phyloP scores from a whole-genome alignment of 2,113 vertebrate genomes.

The Engraulis encrasicolus region DNA sequence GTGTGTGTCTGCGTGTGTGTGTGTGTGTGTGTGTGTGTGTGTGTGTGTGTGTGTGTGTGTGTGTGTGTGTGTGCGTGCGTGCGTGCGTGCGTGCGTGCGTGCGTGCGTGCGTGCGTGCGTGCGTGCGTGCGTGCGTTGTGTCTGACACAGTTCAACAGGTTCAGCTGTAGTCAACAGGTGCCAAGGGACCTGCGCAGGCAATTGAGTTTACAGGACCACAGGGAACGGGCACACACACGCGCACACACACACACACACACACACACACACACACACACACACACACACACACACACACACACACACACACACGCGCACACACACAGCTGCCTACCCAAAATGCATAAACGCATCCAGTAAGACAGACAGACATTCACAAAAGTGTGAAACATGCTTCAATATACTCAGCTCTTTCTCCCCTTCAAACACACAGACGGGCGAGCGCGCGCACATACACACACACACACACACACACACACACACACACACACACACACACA shows the following conservation, averaged over 20 bases:
- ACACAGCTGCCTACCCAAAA: not conserved
- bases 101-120: not conserved
- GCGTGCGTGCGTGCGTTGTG: not conserved
- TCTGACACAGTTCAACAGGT: not conserved
- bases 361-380: not conserved
- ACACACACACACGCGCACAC: slow-evolving; percentile 1
- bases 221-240: not conserved
- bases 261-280: not conserved
- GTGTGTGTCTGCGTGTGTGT: too few relatives aligned
- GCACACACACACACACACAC: not conserved
- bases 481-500: not conserved
- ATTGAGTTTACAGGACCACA: not conserved
- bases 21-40: too few relatives aligned
- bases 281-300: not conserved
- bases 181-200: not conserved
- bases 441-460: not conserved
- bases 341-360: not conserved
- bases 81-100: not conserved
- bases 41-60: not conserved
- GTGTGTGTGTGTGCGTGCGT: not conserved
- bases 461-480: not conserved
- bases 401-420: too few relatives aligned
- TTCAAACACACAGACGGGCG: too few relatives aligned
- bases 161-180: not conserved
- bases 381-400: too few relatives aligned